These are phyloP conservation scores for Cephus runcator DNA, from an alignment of 2,888 invertebrate genomes.

Conservation along the genomic window DNA sequence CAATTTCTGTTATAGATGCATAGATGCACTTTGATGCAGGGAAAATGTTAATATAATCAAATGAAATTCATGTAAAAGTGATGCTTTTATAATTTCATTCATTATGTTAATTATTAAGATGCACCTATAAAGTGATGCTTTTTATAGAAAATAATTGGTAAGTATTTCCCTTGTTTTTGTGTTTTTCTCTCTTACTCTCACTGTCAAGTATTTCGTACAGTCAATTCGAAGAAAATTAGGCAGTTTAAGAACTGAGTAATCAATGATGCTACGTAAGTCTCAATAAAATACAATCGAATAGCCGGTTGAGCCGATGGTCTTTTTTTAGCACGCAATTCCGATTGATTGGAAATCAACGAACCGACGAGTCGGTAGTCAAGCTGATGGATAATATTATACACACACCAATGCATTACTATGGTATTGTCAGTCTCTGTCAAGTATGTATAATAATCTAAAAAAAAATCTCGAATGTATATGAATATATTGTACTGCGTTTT, in stretches of 20 bases:
- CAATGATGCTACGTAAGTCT: neutral
- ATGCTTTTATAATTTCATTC: neutral
- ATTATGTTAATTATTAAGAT: neutral
- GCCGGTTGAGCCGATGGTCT: neutral
- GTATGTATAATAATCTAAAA: neutral
- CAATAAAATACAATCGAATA: conserved; percentile 11
- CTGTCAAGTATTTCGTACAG: neutral
- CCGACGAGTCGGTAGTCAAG: neutral
- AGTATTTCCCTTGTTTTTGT: neutral
- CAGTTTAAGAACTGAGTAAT: neutral
- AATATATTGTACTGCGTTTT: neutral
- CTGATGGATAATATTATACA: neutral
- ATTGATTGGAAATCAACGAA: conserved; percentile 6
- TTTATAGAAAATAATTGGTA: neutral
- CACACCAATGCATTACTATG: too few species aligned
- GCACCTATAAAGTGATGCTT: neutral
- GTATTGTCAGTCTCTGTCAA: too few species aligned
- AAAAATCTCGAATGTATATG: neutral
- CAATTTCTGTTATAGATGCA: too few species aligned
- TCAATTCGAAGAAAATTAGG: neutral
- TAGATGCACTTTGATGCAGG: neutral
- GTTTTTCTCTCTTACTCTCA: neutral
- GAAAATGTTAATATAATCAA: neutral
- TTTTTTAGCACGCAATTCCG: conserved; percentile 10
- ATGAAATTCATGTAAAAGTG: neutral